Conservation (phyloP, 2,797 vertebrate species). For the Eutrigla gurnardus region DNA sequence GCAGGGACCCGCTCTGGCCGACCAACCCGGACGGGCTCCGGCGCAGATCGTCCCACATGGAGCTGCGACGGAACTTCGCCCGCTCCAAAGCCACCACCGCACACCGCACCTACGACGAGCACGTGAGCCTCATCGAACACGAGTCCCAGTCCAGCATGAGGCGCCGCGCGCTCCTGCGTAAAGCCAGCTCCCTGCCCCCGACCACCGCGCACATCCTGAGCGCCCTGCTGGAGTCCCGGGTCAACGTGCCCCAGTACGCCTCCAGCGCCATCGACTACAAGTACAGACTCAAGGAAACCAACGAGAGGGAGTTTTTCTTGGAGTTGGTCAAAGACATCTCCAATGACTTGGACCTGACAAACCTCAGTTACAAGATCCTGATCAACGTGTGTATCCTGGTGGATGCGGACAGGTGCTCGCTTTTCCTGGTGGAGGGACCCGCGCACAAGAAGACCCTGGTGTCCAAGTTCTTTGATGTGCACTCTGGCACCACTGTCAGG, state of each 20-base stretch:
- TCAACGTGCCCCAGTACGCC: constrained; percentile 85
- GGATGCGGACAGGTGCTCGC: constrained; percentile 86
- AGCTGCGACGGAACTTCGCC: constrained; percentile 86
- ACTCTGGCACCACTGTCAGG: constrained; percentile 84
- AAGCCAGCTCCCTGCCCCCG: constrained; percentile 88
- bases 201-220: constrained; percentile 88
- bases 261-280: constrained; percentile 88
- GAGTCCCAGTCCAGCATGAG: constrained; percentile 84
- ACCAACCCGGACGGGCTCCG: constrained; percentile 78
- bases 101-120: constrained; percentile 87
- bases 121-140: constrained; percentile 79
- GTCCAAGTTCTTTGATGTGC: constrained; percentile 87
- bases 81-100: constrained; percentile 84
- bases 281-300: constrained; percentile 84
- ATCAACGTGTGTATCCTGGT: constrained; percentile 88
- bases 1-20: constrained; percentile 73
- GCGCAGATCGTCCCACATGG: constrained; percentile 85
- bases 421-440: constrained; percentile 87
- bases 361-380: constrained; percentile 87
- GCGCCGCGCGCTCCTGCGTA: constrained; percentile 86
- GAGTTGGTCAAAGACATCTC: constrained; percentile 88
- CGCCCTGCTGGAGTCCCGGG: constrained; percentile 86
- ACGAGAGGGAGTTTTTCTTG: constrained; percentile 87
- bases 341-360: constrained; percentile 86
- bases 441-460: constrained; percentile 85